Evolutionary conservation across 1,140 invertebrate genomes (phyloP).

Genomic region (Philotrypesis tridentata): DNA sequence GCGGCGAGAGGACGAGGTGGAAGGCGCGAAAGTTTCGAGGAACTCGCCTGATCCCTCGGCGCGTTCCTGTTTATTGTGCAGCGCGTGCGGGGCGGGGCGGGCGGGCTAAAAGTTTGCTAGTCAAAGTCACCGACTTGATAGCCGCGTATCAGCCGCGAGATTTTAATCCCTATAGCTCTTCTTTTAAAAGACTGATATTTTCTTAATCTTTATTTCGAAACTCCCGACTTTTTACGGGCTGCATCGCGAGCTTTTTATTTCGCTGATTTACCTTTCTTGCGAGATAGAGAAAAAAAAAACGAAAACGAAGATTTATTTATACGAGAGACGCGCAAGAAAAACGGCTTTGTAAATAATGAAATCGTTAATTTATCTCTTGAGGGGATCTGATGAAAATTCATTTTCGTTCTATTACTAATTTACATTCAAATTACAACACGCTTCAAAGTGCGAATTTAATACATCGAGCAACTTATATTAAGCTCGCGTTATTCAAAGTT

Average conservation of each 20-base stretch:
- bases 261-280: neutral
- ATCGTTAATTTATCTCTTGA: too few species aligned
- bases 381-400: too few species aligned
- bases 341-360: too few species aligned
- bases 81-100: neutral
- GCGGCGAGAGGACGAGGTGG: neutral
- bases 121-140: slow-evolving; percentile 35
- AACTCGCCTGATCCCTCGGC: slow-evolving; percentile 24
- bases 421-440: too few species aligned
- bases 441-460: too few species aligned
- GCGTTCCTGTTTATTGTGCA: slow-evolving; percentile 39
- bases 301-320: slow-evolving; percentile 21
- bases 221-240: neutral
- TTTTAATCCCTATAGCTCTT: slow-evolving; percentile 27
- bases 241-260: neutral
- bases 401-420: too few species aligned
- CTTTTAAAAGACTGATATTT: slow-evolving; percentile 34
- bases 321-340: too few species aligned
- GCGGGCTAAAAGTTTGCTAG: slow-evolving; percentile 29
- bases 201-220: slow-evolving; percentile 33
- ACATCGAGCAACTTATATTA: too few species aligned
- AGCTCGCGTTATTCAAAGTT: too few species aligned
- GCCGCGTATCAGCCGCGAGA: slow-evolving; percentile 5
- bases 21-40: slow-evolving; percentile 17
- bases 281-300: too few species aligned